These are phyloP conservation scores for Melanogrammus aeglefinus DNA, from an alignment of 2,797 vertebrate species.

Conservation along the genomic window DNA sequence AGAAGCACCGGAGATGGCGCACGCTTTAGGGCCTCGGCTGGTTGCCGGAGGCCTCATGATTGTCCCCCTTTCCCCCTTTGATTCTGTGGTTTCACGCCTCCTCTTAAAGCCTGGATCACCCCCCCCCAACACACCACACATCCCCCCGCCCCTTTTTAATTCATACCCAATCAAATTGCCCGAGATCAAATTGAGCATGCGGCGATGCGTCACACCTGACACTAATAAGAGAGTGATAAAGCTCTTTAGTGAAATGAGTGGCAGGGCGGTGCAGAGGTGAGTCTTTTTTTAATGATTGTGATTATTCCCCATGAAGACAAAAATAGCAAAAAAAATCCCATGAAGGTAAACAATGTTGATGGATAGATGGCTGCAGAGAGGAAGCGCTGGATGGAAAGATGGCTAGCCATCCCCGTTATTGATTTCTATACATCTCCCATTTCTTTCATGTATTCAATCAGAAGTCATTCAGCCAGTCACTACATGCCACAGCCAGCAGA, in stretches of 20 bases:
- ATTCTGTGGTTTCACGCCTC: slow-evolving; percentile 39
- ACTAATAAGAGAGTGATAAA: neutral
- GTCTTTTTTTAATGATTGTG: no score
- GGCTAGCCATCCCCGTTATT: neutral
- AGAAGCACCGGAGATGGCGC: slow-evolving; percentile 11
- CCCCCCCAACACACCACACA: no score
- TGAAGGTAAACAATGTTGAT: neutral
- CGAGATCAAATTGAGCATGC: slow-evolving; percentile 3
- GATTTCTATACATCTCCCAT: no score
- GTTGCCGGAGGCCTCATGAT: neutral
- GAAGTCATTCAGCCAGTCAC: neutral
- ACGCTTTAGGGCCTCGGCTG: neutral
- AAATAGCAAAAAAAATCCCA: no score
- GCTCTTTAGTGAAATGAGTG: neutral
- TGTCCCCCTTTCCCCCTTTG: neutral
- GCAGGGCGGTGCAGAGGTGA: no score
- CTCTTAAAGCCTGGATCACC: slow-evolving; percentile 6
- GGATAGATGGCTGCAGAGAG: slow-evolving; percentile 3
- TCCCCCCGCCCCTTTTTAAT: slow-evolving; percentile 8
- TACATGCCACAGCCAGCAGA: neutral
- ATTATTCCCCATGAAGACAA: no score
- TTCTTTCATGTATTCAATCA: neutral
- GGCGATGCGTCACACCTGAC: no score
- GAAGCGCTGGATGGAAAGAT: slow-evolving; percentile 10
- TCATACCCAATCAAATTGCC: slow-evolving; percentile 13